Evolutionary conservation across 2,797 vertebrate species (phyloP).

Genomic region (Peromyscus eremicus): DNA sequence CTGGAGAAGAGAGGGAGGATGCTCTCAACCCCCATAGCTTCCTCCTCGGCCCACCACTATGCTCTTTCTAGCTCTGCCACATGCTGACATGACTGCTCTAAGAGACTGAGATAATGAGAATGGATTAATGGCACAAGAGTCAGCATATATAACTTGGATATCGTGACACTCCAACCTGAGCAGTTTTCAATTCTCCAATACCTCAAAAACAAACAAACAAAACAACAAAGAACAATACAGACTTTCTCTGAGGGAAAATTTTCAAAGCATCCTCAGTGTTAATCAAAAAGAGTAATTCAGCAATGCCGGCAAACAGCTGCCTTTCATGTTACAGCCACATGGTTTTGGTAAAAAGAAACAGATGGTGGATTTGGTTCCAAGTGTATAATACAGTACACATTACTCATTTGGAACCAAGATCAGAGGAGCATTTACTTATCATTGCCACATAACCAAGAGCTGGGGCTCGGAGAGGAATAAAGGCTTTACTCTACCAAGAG

Average conservation of each 20-base stretch:
- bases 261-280: neutral
- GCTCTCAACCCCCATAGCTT: neutral
- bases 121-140: neutral
- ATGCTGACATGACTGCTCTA: neutral
- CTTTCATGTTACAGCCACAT: neutral
- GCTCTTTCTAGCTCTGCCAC: neutral
- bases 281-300: neutral
- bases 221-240: neutral
- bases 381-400: neutral
- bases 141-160: neutral
- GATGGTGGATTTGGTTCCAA: neutral
- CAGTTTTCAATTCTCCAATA: neutral
- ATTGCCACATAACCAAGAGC: neutral
- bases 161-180: neutral
- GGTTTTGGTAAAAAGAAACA: slow-evolving; percentile 33
- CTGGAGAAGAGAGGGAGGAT: too few relatives aligned
- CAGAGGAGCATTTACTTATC: slow-evolving; percentile 29
- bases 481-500: neutral
- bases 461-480: neutral
- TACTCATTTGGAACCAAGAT: slow-evolving; percentile 36
- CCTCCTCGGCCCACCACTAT: too few relatives aligned
- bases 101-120: neutral
- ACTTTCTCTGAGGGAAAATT: neutral
- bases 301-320: neutral
- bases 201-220: neutral